Base-by-base conservation (phyloP, 2,888 invertebrate species). In the Ecliptopera silaceata region DNA sequence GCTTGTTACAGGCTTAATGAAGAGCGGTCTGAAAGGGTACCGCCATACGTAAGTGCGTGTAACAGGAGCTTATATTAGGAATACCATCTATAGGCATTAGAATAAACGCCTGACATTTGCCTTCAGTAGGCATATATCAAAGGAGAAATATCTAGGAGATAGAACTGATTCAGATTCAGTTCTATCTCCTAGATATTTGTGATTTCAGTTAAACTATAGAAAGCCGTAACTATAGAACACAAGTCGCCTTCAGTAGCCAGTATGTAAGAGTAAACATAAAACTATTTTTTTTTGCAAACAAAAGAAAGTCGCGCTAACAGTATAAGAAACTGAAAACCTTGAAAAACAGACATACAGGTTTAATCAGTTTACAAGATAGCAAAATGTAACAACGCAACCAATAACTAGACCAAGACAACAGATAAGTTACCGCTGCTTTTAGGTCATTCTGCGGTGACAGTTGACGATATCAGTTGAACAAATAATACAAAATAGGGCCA, bases 1-100 rank as follows among this genome's bases (percentile, higher is more conserved):
- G 68, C 55, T 46, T 61, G 63, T 59, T 63, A 56, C 59, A 43
- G 52, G 59, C 56, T 56, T 61, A 56, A 57, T 69, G 68, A 64
- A 70, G 69, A 69, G 59, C 42, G 42, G 41, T 38, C 44, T 54
- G 29, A 56, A 59, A 57, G 51, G 56, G 17, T 53, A 43, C 39
- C 50, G 34, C 45, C 47, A 53, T 53, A 53, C 20, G 29, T 55
- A 48, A 57, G 46, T 39, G 36, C 5, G 46, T 45, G 34, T 56
- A 20, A 50, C 50, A 50, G 13, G 34, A 17, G 50, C 22, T 45
- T 50, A 49, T 15, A 11, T 17, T n/a, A n/a, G n/a, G n/a, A 36
- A 26, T 17, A 26, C 10, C n/a, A n/a, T n/a, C n/a, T n/a, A n/a
- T n/a, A n/a, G n/a, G n/a, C n/a, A n/a, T n/a, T n/a, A n/a, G n/a